Base-by-base conservation (phyloP, 2,797 vertebrate species). In the Heterohyrax brucei region DNA sequence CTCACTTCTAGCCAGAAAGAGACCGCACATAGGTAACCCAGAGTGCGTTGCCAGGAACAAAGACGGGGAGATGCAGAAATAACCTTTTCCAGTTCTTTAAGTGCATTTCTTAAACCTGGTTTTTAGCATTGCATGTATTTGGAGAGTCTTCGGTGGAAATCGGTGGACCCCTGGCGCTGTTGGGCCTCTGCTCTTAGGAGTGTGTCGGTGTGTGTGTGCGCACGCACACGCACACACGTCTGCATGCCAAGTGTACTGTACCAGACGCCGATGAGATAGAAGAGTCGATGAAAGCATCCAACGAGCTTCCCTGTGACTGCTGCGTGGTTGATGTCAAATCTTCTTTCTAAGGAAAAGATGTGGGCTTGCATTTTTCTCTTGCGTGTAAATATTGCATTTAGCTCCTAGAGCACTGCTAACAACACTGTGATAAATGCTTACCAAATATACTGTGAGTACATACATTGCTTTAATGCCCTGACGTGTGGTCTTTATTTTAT, bases 1-100 rank as follows among this genome's bases (percentile, higher is more conserved):
- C 96, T 95, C 96, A 92, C 97, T 98, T 97, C 96, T 98, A 97
- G 98, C 91, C 97, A 97, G 93, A 97, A 95, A 97, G 95, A 97
- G 96, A 94, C 96, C 87, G 96, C 97, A 98, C 95, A 85, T 96
- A 97, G 94, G 89, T 96, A 97, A 96, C 96, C 95, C 97, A 97
- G 97, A 96, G 95, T 94, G 98, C 92, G 73, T 92, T 96, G 96
- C 97, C 97, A 94, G 96, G 97, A 97, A 96, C 96, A 96, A 96
- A 96, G 98, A 97, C 84, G 94, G 79, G 86, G 89, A 96, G 93
- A 87, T 89, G 92, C 97, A 90, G 80, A 84, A 94, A 95, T 96
- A 0, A 61, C 97, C 97, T 97, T 97, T 95, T 93, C 88, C 96
- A 96, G 91, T 96, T 96, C 96, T 97, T 10, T 10, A 28, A 93